Percentiles rank a stretch among this genome's conserved stretches.
Conservation (phyloP, 2,888 invertebrate species). For the Caenorhabditis parvicauda region DNA sequence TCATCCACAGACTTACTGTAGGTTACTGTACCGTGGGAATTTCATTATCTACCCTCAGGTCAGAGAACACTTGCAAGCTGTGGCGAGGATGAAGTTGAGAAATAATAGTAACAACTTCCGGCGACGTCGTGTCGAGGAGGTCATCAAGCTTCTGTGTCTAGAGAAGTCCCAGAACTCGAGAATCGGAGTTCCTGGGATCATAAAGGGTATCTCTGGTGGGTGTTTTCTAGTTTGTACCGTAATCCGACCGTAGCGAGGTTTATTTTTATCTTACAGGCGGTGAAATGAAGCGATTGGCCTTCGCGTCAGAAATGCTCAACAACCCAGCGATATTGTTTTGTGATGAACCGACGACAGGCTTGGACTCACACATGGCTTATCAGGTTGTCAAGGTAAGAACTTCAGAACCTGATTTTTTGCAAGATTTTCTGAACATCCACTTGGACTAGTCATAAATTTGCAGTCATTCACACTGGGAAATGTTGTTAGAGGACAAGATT, state of each 20-base stretch:
- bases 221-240: not conserved
- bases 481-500: no score
- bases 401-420: not conserved
- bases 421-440: not conserved
- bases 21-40: not conserved
- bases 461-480: not conserved
- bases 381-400: conserved; percentile 78
- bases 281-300: conserved; percentile 88
- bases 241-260: no score
- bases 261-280: conserved; percentile 90
- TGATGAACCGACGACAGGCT: conserved; percentile 88
- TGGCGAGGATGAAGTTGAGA: conserved; percentile 80
- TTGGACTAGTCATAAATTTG: not conserved
- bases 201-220: conserved; percentile 38
- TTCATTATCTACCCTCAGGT: conserved; percentile 21
- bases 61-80: conserved; percentile 50
- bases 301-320: conserved; percentile 88
- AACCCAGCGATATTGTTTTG: conserved; percentile 92
- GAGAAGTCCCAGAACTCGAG: conserved; percentile 83
- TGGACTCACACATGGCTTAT: conserved; percentile 93
- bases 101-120: conserved; percentile 74
- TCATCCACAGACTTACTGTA: conserved; percentile 45
- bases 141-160: conserved; percentile 78
- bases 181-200: conserved; percentile 79
- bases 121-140: conserved; percentile 76